Evolutionary conservation across 2,113 vertebrate species (phyloP).

Genomic region (Cettia cetti): DNA sequence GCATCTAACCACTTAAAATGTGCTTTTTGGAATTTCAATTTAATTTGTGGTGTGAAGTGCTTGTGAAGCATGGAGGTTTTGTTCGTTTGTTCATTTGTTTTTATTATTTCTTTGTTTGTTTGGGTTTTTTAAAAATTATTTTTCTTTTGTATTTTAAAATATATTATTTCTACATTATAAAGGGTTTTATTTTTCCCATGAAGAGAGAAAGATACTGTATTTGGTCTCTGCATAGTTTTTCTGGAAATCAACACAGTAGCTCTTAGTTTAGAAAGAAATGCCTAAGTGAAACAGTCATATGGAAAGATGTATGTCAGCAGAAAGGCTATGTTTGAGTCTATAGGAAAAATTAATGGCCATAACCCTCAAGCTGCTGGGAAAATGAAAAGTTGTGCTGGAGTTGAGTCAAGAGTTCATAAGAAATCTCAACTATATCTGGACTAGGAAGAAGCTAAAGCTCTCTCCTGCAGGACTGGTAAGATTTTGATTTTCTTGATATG

Average conservation of each 20-base stretch:
- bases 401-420: neutral
- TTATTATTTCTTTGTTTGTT: neutral
- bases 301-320: neutral
- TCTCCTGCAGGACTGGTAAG: neutral
- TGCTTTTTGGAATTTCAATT: neutral
- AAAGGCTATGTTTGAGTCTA: neutral
- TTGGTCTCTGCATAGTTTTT: neutral
- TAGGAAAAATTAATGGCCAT: neutral
- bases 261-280: neutral
- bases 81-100: neutral
- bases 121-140: neutral
- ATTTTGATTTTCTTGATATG: neutral
- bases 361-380: neutral
- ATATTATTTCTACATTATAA: neutral
- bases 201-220: neutral
- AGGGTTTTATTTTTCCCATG: neutral
- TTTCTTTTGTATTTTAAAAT: neutral
- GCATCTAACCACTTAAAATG: neutral
- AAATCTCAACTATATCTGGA: neutral
- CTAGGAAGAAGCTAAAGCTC: neutral
- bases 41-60: neutral
- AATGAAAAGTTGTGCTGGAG: neutral
- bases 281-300: neutral
- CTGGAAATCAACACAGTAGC: neutral
- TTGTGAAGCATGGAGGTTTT: rapidly evolving